Conservation (phyloP, 2,797 vertebrate species). For the Brachymystax lenok region DNA sequence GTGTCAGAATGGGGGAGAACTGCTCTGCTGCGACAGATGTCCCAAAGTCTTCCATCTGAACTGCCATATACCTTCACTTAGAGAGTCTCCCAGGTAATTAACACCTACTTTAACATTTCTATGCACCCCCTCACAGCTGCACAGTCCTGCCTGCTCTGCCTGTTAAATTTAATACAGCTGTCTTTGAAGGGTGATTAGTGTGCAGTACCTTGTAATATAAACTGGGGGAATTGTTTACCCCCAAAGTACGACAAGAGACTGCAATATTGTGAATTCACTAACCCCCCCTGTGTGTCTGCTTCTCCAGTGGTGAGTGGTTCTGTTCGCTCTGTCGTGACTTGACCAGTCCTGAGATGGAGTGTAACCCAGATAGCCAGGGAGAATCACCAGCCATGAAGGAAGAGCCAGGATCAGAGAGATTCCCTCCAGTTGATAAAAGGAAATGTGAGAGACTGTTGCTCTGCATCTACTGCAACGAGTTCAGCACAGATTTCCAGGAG, state of each 20-base stretch:
- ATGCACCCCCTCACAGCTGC: background rate
- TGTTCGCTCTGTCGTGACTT: constrained; percentile 91
- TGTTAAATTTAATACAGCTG: background rate
- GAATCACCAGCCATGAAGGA: constrained; percentile 53
- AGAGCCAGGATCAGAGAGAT: constrained; percentile 58
- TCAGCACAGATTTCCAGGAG: constrained; percentile 95
- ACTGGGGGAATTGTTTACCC: background rate
- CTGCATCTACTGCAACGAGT: constrained; percentile 89
- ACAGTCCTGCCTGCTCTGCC: background rate
- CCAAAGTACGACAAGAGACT: background rate
- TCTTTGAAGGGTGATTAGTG: background rate
- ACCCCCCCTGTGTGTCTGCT: background rate
- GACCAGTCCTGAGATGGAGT: constrained; percentile 86
- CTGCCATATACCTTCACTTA: constrained; percentile 92
- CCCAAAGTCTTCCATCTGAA: constrained; percentile 97
- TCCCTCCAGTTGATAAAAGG: constrained; percentile 80
- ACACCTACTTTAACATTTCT: background rate
- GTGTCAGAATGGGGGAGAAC: constrained; percentile 95
- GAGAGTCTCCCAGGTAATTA: constrained; percentile 90
- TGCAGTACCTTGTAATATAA: background rate
- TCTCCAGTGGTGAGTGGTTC: constrained; percentile 91
- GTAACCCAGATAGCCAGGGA: constrained; percentile 80
- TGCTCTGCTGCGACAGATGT: constrained; percentile 95
- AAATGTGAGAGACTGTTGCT: constrained; percentile 91
- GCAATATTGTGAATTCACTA: background rate